Conservation (phyloP, 2,113 vertebrate species). For the Aegotheles bennettii region DNA sequence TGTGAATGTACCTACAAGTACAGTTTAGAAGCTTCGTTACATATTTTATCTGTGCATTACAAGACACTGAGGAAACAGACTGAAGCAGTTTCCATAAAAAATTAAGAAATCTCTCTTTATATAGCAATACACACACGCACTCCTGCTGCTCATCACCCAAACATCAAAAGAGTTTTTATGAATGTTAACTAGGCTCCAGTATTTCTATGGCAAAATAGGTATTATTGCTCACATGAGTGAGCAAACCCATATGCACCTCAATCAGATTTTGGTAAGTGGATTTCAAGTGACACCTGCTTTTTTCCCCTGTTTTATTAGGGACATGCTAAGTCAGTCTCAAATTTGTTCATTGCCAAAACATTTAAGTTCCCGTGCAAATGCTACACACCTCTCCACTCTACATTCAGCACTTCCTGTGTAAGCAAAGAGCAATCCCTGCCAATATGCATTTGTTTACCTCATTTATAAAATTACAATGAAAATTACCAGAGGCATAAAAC, state of each 20-base stretch:
- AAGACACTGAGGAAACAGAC: not conserved
- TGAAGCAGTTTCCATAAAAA: conserved; percentile 26
- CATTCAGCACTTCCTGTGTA: not conserved
- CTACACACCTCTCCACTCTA: not conserved
- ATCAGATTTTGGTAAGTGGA: not conserved
- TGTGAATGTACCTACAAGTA: not conserved
- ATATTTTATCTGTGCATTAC: not conserved
- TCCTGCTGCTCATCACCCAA: conserved; percentile 9
- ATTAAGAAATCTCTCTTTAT: conserved; percentile 9
- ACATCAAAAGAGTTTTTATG: not conserved
- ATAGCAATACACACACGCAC: not conserved
- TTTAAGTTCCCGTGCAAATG: not conserved
- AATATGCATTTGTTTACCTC: not conserved
- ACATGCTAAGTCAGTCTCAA: not conserved
- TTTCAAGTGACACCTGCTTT: not conserved
- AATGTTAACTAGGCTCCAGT: not conserved
- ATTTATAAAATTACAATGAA: not conserved
- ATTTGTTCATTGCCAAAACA: not conserved
- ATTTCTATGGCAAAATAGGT: not conserved
- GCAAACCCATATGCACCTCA: not conserved
- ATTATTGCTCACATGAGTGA: not conserved
- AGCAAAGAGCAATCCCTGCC: not conserved
- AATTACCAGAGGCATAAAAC: not conserved
- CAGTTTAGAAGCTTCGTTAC: not conserved
- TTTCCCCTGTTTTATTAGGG: not conserved